Evolutionary conservation across 2,113 vertebrate species (phyloP).

Genomic region (Anolis carolinensis): DNA sequence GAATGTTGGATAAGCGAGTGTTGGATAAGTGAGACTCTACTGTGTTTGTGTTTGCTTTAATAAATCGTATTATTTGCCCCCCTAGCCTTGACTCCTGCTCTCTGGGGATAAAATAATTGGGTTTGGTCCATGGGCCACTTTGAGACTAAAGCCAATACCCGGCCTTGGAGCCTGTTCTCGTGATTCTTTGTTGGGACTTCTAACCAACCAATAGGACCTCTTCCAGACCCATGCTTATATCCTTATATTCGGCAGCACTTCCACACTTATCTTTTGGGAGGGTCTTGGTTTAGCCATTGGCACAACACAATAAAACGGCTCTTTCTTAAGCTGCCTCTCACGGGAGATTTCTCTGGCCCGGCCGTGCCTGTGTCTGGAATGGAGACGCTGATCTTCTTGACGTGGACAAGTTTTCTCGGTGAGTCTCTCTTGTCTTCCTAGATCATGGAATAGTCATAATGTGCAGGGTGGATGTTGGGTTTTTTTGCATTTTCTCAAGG

Average conservation of each 20-base stretch:
- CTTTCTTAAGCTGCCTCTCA: neutral
- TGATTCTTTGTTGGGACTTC: neutral
- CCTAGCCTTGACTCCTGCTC: too few relatives aligned
- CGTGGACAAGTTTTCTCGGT: conserved; percentile 8
- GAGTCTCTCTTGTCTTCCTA: neutral
- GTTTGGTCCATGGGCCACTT: neutral
- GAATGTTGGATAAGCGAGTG: too few relatives aligned
- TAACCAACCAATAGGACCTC: neutral
- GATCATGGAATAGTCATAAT: neutral
- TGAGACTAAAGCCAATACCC: neutral
- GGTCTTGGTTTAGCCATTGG: neutral
- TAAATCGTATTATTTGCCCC: too few relatives aligned
- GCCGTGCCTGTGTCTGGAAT: neutral
- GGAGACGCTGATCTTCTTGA: neutral
- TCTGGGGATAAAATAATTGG: neutral
- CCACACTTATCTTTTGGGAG: neutral
- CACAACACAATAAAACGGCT: neutral
- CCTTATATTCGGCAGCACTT: neutral
- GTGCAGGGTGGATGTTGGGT: too few relatives aligned
- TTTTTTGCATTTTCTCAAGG: neutral
- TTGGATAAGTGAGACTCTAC: too few relatives aligned
- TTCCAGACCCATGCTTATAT: neutral
- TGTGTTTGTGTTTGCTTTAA: too few relatives aligned
- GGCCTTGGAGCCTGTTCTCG: too few relatives aligned
- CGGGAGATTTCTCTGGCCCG: neutral